Evolutionary conservation across 1,140 invertebrate genomes (phyloP), one percentile per base, ranked within the genome.

Genomic region (Atta colombica): DNA sequence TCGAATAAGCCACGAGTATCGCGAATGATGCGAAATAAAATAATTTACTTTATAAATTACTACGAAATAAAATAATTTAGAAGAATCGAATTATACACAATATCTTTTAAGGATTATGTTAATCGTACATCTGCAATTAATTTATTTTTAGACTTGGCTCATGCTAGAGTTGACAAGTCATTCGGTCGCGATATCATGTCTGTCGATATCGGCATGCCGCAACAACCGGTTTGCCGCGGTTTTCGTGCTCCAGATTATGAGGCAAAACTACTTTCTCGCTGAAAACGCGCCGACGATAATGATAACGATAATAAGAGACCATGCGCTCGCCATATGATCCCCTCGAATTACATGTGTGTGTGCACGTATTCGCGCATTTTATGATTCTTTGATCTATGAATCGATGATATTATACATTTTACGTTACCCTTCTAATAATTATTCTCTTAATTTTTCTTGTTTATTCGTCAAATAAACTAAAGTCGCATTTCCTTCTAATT

Each of bases 181-280:
- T 18, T 45, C 35, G 16, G 4, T 7, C 18, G 18, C 25, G 39
- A 49, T 49, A 82, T 66, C 14, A 21, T 5, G n/a, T 84, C 60
- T 84, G 25, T 12, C 39, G 69, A 75, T 84, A 84, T 84, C 18
- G 39, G 14, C 39, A 7, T 16, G 53, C n/a, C 55, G 10, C 31
- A 58, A 49, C 39, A 84, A 84, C 80, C 80, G 69, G 80, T 84
- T 84, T 8, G 55, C 69, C 16, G 69, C 18, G 25, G 55, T 61
- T 84, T 74, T 75, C 18, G 39, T n/a, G 68, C 18, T 84, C 55
- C 25, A 58, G 55, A 75, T 84, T 84, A 25, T 28, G 12, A 55
- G 49, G 39, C 25, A 5, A 82, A 49, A 51, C 69, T 61, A 84
- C 80, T 84, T 75, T 84, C 80, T 61, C 69, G 80, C 2, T 84